Base-by-base conservation (phyloP, 2,888 invertebrate species). In the Drosophila paranaensis region DNA sequence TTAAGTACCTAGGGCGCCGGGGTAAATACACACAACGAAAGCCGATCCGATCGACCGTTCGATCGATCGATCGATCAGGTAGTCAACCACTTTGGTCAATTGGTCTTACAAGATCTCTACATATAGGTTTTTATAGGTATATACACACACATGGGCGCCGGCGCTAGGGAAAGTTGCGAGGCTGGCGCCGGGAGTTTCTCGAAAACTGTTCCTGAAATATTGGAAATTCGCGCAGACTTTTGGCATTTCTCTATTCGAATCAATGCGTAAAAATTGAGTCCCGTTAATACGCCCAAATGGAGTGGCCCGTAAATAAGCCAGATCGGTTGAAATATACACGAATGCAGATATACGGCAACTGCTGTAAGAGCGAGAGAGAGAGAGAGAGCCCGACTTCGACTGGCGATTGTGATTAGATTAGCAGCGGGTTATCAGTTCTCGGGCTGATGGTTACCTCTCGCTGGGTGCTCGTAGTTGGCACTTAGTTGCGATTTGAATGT, bases 1-100 rank as follows among this genome's bases (percentile, higher is more conserved):
- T 85, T 85, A 76, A 88, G 68, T 78, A 81, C 77, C 82, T 87
- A 77, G 77, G 78, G 88, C 82, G 90, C 82, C 89, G 89, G 87
- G 88, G 74, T 75, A 69, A 69, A 63, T 65, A 77, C 82, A 64
- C 69, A 69, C 43, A 72, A 42, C 20, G 51, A 61, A 45, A 56
- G 20, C 53, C 33, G 53, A 39, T 25, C 58, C 20, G 48, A 8
- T 25, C 27, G 27, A 27, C 5, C 27, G 6, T 5, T 27, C 30
- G 6, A 27, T 27, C 30, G 42, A 51, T 16, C 25, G 61, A 68
- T 43, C 33, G 27, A 13, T 33, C 62, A 66, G 75, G 79, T 84
- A 84, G 80, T 53, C 43, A 37, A 30, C 45, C 63, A 65, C 50
- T 57, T 66, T 79, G 77, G 63, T 81, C 83, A 81, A 88, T 82